Evolutionary conservation across 2,797 vertebrate species (phyloP).

Genomic region (Zenarchopterus dispar): DNA sequence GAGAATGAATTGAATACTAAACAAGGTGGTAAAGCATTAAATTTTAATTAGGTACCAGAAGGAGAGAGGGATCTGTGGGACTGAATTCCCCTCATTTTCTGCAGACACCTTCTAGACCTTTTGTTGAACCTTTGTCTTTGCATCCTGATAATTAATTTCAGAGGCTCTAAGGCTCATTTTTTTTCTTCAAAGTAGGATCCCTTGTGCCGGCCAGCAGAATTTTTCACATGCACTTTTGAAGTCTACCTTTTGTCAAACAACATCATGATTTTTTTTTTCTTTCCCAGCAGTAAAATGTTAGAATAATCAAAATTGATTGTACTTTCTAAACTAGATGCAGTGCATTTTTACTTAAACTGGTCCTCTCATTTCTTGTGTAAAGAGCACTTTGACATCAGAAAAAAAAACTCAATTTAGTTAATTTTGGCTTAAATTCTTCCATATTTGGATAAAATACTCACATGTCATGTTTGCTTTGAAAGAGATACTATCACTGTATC

Average conservation of each 20-base stretch:
- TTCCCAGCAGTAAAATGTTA: too few relatives aligned
- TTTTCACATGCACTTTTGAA: constrained; percentile 16
- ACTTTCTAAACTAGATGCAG: neutral
- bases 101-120: constrained; percentile 24
- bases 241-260: constrained; percentile 5
- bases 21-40: constrained; percentile 45
- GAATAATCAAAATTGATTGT: too few relatives aligned
- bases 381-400: neutral
- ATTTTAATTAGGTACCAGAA: constrained; percentile 60
- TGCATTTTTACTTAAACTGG: neutral
- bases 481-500: neutral
- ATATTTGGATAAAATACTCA: neutral
- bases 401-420: neutral
- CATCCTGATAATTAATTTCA: constrained; percentile 33
- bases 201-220: neutral
- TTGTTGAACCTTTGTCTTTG: constrained; percentile 17
- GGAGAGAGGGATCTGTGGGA: constrained; percentile 16
- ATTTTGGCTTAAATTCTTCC: neutral
- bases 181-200: constrained; percentile 10
- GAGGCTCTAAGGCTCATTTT: constrained; percentile 13
- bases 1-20: constrained; percentile 58
- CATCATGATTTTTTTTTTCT: neutral
- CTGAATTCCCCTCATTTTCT: constrained; percentile 7
- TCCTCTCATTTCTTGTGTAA: neutral
- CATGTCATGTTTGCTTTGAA: neutral